Evolutionary conservation across 2,113 vertebrate genomes (phyloP).

Genomic region (Potamarius usumacintae): DNA sequence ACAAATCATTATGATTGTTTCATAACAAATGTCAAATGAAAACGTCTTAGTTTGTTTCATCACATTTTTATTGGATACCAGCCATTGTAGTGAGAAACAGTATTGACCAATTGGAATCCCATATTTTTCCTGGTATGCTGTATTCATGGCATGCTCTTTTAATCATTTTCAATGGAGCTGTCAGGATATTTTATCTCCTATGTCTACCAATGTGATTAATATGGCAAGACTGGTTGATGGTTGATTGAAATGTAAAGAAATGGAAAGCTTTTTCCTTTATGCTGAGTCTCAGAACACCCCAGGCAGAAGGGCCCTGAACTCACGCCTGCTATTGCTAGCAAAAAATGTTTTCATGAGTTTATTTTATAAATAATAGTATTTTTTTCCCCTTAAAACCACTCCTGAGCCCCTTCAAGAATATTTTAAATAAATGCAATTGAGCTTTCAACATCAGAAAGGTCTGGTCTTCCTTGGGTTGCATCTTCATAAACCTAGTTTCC

Average conservation of each 20-base stretch:
- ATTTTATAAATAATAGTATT: too few relatives aligned
- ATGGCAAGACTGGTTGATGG: neutral
- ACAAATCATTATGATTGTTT: neutral
- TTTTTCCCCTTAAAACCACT: neutral
- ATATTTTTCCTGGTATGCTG: neutral
- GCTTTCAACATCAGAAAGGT: neutral
- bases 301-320: constrained; percentile 4
- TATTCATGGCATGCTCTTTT: neutral
- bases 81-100: neutral
- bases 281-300: neutral
- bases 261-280: neutral
- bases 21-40: neutral
- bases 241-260: neutral
- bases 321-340: too few relatives aligned
- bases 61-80: neutral
- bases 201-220: neutral
- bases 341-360: neutral
- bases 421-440: neutral
- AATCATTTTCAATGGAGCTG: neutral
- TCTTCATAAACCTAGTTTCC: neutral
- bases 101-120: neutral
- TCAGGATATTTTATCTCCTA: neutral
- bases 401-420: neutral
- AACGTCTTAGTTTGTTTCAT: neutral
- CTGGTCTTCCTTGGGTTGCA: neutral